These are phyloP conservation scores for Psylliodes chrysocephalus DNA, from an alignment of 2,888 invertebrate genomes.

Conservation along the genomic window DNA sequence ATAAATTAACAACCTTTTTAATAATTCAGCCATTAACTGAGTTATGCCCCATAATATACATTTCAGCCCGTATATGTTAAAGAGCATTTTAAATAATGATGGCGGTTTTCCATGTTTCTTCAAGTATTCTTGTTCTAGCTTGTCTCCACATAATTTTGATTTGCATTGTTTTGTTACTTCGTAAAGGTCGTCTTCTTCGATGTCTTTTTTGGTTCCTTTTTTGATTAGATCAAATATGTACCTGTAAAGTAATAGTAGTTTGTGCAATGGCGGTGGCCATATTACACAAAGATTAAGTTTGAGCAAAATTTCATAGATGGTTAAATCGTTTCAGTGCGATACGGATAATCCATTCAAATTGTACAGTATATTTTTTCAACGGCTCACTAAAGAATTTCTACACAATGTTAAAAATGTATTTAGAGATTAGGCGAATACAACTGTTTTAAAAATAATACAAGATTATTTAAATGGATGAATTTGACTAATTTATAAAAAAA, in stretches of 20 bases:
- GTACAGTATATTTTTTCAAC: too few species aligned
- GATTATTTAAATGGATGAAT: too few species aligned
- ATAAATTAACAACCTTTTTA: slow-evolving; percentile 40
- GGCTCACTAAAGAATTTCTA: too few species aligned
- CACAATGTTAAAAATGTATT: too few species aligned
- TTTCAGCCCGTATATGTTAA: slow-evolving; percentile 44
- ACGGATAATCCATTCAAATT: too few species aligned
- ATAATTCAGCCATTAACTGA: slow-evolving; percentile 45
- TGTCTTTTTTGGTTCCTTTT: slow-evolving; percentile 72
- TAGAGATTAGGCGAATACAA: too few species aligned
- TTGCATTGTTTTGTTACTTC: slow-evolving; percentile 57
- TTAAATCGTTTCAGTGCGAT: too few species aligned
- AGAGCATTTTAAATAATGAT: slow-evolving; percentile 43
- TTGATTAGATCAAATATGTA: slow-evolving; percentile 62
- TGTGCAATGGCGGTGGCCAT: too few species aligned
- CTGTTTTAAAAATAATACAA: too few species aligned
- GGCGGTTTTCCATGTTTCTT: slow-evolving; percentile 22
- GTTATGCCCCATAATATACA: slow-evolving; percentile 47
- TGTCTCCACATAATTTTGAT: slow-evolving; percentile 48
- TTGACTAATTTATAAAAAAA: too few species aligned
- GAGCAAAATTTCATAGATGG: too few species aligned
- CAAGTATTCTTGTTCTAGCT: slow-evolving; percentile 45
- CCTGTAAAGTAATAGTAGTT: background rate
- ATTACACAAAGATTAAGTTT: too few species aligned
- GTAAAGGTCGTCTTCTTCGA: slow-evolving; percentile 71